Percentiles rank a stretch among this genome's conserved stretches.
Evolutionary conservation across 2,113 vertebrate species (phyloP).

Genomic region (Symphodus melops): DNA sequence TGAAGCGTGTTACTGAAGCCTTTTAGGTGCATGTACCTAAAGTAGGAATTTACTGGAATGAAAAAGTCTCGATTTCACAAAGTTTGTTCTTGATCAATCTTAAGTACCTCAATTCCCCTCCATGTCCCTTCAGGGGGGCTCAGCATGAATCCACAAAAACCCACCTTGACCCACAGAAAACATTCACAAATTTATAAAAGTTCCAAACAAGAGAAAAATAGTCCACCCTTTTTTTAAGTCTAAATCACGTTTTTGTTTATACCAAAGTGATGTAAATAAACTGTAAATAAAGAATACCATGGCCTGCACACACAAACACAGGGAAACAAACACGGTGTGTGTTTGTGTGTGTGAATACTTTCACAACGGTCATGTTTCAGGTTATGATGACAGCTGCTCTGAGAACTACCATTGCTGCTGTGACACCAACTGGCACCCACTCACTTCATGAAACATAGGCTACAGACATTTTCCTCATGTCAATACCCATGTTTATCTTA

Average conservation of each 20-base stretch:
- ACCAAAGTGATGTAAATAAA: background rate
- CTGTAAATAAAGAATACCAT: background rate
- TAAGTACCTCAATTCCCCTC: no score
- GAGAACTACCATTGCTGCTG: background rate
- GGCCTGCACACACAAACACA: conserved; percentile 9
- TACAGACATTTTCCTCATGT: background rate
- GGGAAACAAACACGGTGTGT: conserved; percentile 3
- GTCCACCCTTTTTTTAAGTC: background rate
- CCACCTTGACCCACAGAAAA: no score
- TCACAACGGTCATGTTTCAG: conserved; percentile 45
- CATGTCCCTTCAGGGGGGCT: no score
- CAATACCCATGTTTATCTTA: background rate
- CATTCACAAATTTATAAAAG: no score
- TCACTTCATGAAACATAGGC: background rate
- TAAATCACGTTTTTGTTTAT: background rate
- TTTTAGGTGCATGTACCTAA: no score
- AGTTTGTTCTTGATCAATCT: no score
- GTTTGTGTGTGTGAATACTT: conserved; percentile 25
- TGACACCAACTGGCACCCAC: background rate
- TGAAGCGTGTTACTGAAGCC: no score
- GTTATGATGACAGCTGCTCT: conserved; percentile 40
- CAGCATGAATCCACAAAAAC: no score
- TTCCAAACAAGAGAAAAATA: no score
- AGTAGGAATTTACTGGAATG: no score
- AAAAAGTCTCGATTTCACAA: no score